Percentiles rank a stretch among this genome's conserved stretches.
Conservation (phyloP, 1,140 invertebrate species). For the Drosophila nigromelanica region DNA sequence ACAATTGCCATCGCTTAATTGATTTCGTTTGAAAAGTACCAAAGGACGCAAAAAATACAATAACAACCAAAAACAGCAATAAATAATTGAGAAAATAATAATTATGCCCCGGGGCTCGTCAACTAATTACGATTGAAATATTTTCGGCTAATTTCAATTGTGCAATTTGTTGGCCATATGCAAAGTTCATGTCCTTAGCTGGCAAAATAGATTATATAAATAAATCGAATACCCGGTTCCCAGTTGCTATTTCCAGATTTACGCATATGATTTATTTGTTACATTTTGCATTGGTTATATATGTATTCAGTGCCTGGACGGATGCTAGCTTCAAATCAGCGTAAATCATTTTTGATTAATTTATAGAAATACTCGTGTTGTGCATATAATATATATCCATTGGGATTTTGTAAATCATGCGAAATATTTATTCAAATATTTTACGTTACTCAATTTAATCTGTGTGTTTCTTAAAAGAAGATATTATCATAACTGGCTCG, state of each 20-base stretch:
- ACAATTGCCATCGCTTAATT: slow-evolving; percentile 56
- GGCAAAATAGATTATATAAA: neutral
- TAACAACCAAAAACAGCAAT: neutral
- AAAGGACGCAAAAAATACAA: slow-evolving; percentile 20
- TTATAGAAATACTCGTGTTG: slow-evolving; percentile 24
- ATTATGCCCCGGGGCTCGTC: slow-evolving; percentile 14
- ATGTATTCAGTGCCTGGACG: slow-evolving; percentile 12
- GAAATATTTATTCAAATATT: slow-evolving; percentile 3
- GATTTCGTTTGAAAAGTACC: slow-evolving; percentile 45
- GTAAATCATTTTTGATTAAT: slow-evolving; percentile 48
- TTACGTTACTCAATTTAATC: neutral
- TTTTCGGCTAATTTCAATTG: slow-evolving; percentile 57
- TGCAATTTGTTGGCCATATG: slow-evolving; percentile 14
- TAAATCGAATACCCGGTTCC: neutral
- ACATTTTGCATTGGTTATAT: neutral
- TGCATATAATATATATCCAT: slow-evolving; percentile 11
- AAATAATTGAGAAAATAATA: slow-evolving; percentile 1
- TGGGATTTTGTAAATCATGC: neutral
- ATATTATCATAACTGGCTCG: too few species aligned
- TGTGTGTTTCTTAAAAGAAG: neutral
- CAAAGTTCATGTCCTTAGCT: neutral
- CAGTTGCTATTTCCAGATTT: neutral
- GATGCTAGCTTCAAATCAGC: slow-evolving; percentile 36
- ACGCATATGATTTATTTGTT: slow-evolving; percentile 31
- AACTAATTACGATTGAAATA: slow-evolving; percentile 59